Evolutionary conservation across 2,113 vertebrate species (phyloP).

Genomic region (Meles meles): DNA sequence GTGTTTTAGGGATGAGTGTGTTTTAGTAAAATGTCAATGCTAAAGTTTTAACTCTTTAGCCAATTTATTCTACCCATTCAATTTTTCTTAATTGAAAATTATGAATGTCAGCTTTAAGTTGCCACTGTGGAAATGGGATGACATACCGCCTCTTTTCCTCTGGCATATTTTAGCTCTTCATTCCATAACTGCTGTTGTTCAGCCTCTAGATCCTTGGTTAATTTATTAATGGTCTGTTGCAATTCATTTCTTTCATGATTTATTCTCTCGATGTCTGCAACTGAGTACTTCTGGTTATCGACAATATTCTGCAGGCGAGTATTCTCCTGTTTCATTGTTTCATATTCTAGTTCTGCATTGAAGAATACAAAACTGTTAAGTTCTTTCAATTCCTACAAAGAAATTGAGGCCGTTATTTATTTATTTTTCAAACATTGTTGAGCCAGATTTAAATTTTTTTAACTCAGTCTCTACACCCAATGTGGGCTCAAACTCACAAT

Average conservation of each 20-base stretch:
- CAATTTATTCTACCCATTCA: not conserved
- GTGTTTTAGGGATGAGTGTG: not conserved
- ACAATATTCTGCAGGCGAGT: slow-evolving; percentile 86
- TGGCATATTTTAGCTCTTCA: slow-evolving; percentile 92
- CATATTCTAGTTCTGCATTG: slow-evolving; percentile 86
- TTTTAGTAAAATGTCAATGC: slow-evolving; percentile 4
- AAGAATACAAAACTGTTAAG: not conserved
- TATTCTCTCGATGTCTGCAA: slow-evolving; percentile 94
- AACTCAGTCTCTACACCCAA: not conserved
- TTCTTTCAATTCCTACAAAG: not conserved
- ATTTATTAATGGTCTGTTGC: slow-evolving; percentile 88
- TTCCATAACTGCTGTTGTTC: slow-evolving; percentile 93
- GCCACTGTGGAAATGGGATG: not conserved
- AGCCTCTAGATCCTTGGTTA: slow-evolving; percentile 88
- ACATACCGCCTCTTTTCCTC: slow-evolving; percentile 91
- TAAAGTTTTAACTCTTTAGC: not conserved
- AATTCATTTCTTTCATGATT: slow-evolving; percentile 93
- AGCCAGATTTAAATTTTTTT: not conserved
- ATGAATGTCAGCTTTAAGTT: not conserved
- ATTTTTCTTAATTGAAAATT: not conserved
- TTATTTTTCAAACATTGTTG: not conserved
- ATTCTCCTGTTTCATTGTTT: slow-evolving; percentile 89
- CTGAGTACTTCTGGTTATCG: slow-evolving; percentile 94
- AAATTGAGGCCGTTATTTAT: not conserved
- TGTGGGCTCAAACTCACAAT: not conserved